A percentile compares a stretch with the other conserved stretches of the same genome.
phyloP scores from a whole-genome alignment of 92 coral and sea anemone species.

The Phenganax subtilis region DNA sequence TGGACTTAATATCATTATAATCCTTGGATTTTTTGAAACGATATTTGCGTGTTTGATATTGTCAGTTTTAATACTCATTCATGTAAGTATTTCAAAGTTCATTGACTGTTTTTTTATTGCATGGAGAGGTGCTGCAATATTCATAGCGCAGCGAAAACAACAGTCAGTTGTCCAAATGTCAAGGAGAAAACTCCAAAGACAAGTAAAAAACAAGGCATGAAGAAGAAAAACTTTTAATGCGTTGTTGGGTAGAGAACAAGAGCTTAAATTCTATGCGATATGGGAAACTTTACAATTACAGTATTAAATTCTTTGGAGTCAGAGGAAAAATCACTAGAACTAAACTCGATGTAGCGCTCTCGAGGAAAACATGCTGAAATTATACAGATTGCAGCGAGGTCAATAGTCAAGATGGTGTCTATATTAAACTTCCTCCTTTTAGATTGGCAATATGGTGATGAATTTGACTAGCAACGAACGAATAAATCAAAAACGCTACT shows the following conservation, averaged over 20 bases:
- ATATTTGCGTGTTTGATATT: constrained; percentile 57
- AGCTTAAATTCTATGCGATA: no score
- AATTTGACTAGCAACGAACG: constrained; percentile 91
- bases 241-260: no score
- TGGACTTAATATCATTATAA: constrained; percentile 68
- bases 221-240: no score
- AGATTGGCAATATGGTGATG: constrained; percentile 68
- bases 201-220: no score
- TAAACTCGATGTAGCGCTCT: no score
- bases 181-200: no score
- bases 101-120: no score
- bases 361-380: not conserved
- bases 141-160: no score
- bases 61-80: constrained; percentile 64
- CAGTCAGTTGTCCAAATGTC: no score
- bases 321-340: not conserved
- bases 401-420: not conserved
- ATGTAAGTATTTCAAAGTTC: constrained; percentile 48
- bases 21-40: constrained; percentile 64
- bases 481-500: constrained; percentile 79
- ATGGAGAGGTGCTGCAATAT: no score
- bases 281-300: no score
- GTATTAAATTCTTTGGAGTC: not conserved
- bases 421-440: constrained; percentile 11
- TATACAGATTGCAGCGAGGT: no score